Evolutionary conservation across 2,113 vertebrate genomes (phyloP), one percentile per base, ranked within the genome.

Genomic region (Xiphias gladius): DNA sequence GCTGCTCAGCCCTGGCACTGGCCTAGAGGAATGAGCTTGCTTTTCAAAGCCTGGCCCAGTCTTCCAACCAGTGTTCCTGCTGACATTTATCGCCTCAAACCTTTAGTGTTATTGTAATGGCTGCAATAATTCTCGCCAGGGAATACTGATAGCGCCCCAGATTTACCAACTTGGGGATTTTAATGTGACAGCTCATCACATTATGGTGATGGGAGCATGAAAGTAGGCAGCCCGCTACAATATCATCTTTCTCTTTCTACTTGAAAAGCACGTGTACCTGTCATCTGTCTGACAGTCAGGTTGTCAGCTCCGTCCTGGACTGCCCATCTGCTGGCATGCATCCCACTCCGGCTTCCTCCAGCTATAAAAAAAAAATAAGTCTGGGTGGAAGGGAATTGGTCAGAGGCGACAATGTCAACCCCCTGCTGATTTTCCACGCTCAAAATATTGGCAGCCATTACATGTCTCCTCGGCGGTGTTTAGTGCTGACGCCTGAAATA

Each of bases 71-170:
- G 65, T 74, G 79, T 83, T 88, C 80, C 67, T 54, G 76, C 83
- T 90, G 90, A 90, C 90, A 86, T 91, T 90, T 85, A 90, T 82
- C 8, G 79, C 86, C 82, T 73, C 41, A 1, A 84, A 86, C 80
- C 88, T 87, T 89, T 85, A 86, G 80, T 85, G 87, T 91, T 90
- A 90, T 91, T 91, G 92, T 93, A 89, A 91, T 92, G 86, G 84
- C 85, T 70, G 86, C 81, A 57, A 84, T 90, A 74, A 89, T 69
- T 91, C 82, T 86, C 57, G 7, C 55, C 2, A 7, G 32, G 64
- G 76, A 73, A 81, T 63, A 57, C 72, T 61, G 61, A 41, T 32
- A 64, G 67, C 13, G 39, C 78, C 84, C 73, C 68, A 84, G 83
- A 90, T 86, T 82, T 86, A 90, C 79, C 76, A 73, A 86, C 86